phyloP scores from a whole-genome alignment of 2,113 vertebrate species.

The Rattus rattus region DNA sequence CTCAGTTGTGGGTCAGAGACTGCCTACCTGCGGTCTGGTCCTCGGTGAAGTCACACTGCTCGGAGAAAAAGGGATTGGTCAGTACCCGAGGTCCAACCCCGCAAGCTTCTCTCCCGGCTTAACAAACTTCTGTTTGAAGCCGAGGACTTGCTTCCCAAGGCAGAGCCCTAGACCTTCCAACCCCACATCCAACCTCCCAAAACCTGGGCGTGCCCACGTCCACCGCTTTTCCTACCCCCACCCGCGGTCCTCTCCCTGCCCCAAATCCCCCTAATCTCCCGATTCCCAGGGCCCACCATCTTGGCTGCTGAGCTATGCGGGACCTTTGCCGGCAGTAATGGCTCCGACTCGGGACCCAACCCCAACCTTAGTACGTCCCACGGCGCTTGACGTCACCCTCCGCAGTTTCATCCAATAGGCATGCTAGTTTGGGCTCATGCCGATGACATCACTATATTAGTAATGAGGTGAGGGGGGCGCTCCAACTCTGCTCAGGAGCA shows the following conservation, averaged over 20 bases:
- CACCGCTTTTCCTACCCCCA: neutral
- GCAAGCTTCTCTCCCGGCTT: constrained; percentile 21
- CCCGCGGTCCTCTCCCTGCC: neutral
- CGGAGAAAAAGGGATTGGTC: constrained; percentile 79
- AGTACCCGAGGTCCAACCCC: constrained; percentile 23
- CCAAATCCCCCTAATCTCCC: neutral
- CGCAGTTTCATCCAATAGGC: constrained; percentile 52
- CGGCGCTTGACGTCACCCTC: constrained; percentile 79
- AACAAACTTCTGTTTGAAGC: neutral
- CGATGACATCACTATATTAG: neutral
- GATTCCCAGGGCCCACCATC: constrained; percentile 58
- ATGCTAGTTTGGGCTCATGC: neutral
- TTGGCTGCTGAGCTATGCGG: neutral
- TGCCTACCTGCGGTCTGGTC: constrained; percentile 94
- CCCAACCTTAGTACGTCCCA: constrained; percentile 42
- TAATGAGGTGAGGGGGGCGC: neutral
- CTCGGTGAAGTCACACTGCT: constrained; percentile 95
- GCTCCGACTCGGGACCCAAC: constrained; percentile 45
- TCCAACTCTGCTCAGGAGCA: rapidly evolving
- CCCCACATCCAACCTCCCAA: neutral
- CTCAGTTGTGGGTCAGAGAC: neutral
- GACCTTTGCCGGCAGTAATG: constrained; percentile 66
- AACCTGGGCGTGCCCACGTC: neutral
- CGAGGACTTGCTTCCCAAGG: neutral
- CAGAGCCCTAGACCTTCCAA: neutral